Conservation (phyloP, 2,797 vertebrate genomes). For the Dendrocincla fuliginosa region DNA sequence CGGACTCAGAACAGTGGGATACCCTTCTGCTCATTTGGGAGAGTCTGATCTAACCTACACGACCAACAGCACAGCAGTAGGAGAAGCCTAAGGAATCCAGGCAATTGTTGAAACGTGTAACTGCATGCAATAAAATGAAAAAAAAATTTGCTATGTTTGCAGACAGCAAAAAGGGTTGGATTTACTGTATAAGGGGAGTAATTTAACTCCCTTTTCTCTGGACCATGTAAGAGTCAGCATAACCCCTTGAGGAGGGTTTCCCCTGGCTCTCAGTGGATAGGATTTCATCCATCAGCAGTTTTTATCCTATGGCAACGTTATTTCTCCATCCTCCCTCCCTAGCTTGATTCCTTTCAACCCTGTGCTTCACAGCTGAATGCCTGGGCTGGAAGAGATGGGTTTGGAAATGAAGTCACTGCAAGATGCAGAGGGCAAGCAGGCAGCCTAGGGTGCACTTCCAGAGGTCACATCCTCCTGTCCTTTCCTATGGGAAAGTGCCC, state of each 20-base stretch:
- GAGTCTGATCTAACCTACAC: not conserved
- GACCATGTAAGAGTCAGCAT: not conserved
- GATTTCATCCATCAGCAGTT: not conserved
- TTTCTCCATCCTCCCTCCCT: not conserved
- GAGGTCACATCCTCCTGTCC: constrained; percentile 45
- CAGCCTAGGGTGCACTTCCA: constrained; percentile 8
- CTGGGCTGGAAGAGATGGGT: not conserved
- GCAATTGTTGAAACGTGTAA: not conserved
- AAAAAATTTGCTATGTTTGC: not conserved
- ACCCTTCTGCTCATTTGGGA: not conserved
- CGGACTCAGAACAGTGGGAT: not conserved
- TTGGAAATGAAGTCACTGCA: constrained; percentile 38
- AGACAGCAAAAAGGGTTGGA: not conserved
- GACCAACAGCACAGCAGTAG: not conserved
- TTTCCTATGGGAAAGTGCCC: constrained; percentile 71
- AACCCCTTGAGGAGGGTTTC: not conserved
- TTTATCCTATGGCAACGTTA: not conserved
- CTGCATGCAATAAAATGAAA: not conserved
- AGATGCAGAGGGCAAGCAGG: not conserved
- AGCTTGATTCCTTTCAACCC: not conserved
- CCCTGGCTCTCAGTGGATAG: not conserved
- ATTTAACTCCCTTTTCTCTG: not conserved
- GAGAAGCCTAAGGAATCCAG: not conserved
- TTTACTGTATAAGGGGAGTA: not conserved
- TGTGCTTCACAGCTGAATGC: not conserved